A percentile compares a stretch with the other conserved stretches of the same genome.
These are phyloP conservation scores for Drosophila kurseongensis DNA, from an alignment of 1,140 invertebrate species.

Conservation along the genomic window DNA sequence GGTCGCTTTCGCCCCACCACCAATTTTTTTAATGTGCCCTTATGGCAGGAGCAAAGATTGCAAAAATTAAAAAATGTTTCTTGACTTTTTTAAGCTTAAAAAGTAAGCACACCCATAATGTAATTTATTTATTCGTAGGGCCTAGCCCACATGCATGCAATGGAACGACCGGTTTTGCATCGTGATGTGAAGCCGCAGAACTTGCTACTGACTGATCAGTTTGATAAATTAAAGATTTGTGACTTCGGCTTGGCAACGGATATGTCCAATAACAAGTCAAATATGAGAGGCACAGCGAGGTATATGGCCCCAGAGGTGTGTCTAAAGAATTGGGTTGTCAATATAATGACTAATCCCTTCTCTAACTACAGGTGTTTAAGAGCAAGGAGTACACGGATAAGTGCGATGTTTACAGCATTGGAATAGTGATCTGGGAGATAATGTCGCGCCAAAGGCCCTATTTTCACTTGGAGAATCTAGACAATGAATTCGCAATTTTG, in stretches of 20 bases:
- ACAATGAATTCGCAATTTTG: background rate
- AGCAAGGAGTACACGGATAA: constrained; percentile 22
- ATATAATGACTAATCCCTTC: background rate
- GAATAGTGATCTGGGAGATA: constrained; percentile 40
- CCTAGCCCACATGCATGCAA: constrained; percentile 22
- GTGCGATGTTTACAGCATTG: constrained; percentile 54
- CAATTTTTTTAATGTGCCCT: too few relatives aligned
- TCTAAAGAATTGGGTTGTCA: background rate
- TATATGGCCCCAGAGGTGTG: constrained; percentile 53
- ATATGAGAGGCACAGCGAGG: constrained; percentile 5
- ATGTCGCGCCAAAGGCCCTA: constrained; percentile 27
- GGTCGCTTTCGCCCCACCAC: background rate
- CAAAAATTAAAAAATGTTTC: too few relatives aligned
- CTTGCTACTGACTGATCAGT: constrained; percentile 16
- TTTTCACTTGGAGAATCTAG: constrained; percentile 8
- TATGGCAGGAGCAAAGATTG: too few relatives aligned
- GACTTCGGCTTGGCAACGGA: constrained; percentile 32
- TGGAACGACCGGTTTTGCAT: constrained; percentile 28
- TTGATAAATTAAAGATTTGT: constrained; percentile 32
- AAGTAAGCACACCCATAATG: too few relatives aligned
- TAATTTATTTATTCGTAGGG: constrained; percentile 12
- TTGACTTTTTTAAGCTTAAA: too few relatives aligned
- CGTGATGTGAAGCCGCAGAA: constrained; percentile 49
- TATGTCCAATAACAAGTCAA: constrained; percentile 4
- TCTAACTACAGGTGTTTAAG: background rate